These are phyloP conservation scores for Alloplasta piceator DNA, from an alignment of 2,888 invertebrate species.

Conservation along the genomic window DNA sequence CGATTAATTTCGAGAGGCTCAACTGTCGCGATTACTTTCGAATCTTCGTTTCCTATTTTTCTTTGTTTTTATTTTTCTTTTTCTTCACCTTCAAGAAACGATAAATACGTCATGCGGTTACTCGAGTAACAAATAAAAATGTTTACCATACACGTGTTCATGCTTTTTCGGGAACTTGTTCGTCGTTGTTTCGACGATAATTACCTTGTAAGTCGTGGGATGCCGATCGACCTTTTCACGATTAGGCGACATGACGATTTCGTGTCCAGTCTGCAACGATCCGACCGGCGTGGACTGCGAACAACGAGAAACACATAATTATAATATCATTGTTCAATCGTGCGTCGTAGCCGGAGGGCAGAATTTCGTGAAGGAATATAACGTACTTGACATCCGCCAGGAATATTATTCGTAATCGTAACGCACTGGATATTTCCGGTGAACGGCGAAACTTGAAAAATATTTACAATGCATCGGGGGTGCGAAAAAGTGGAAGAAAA, in stretches of 20 bases:
- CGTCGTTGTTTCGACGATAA: conserved; percentile 37
- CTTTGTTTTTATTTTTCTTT: conserved; percentile 19
- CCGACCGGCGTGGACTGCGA: conserved; percentile 96
- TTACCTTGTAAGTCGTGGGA: conserved; percentile 91
- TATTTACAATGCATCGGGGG: no score
- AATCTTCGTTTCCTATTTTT: neutral
- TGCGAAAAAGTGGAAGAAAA: no score
- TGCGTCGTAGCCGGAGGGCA: no score
- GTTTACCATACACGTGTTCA: conserved; percentile 70
- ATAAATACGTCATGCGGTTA: conserved; percentile 78
- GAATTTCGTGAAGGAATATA: conserved; percentile 51
- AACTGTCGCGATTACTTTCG: neutral
- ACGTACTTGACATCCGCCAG: conserved; percentile 72
- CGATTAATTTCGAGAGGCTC: neutral
- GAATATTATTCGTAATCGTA: neutral
- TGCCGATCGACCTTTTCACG: conserved; percentile 88
- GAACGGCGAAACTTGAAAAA: no score
- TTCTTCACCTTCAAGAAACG: conserved; percentile 35
- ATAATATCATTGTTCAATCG: no score
- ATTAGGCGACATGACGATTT: conserved; percentile 95
- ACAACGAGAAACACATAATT: conserved; percentile 64
- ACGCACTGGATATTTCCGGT: no score
- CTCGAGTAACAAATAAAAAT: conserved; percentile 72
- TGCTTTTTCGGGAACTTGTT: conserved; percentile 4
- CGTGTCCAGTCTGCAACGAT: conserved; percentile 95